phyloP scores from a whole-genome alignment of 2,888 invertebrate species.

The Apeira syringaria region DNA sequence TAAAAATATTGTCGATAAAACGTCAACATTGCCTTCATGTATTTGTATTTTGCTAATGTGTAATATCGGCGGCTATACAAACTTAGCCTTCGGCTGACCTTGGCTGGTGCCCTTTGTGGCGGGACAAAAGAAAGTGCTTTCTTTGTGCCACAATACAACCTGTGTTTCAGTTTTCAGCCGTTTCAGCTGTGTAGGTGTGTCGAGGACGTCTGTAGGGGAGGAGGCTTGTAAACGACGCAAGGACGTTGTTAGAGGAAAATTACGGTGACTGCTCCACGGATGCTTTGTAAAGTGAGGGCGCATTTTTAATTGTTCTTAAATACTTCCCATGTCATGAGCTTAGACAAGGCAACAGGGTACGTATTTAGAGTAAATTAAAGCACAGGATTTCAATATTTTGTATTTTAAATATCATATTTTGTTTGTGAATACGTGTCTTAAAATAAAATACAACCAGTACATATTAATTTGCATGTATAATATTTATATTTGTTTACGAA shows the following conservation, averaged over 20 bases:
- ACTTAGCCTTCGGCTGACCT: constrained; percentile 56
- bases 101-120: constrained; percentile 62
- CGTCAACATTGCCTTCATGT: background rate
- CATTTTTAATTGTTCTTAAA: constrained; percentile 2
- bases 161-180: constrained; percentile 19
- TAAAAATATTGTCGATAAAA: background rate
- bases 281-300: constrained; percentile 11
- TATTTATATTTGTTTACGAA: too few relatives aligned
- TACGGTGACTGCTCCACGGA: constrained; percentile 9
- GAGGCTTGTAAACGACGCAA: constrained; percentile 20
- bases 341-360: too few relatives aligned
- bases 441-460: too few relatives aligned
- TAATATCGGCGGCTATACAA: constrained; percentile 58
- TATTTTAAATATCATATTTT: too few relatives aligned
- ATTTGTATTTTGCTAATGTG: constrained; percentile 50
- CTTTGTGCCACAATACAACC: constrained; percentile 49
- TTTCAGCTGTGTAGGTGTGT: constrained; percentile 22
- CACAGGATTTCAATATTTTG: too few relatives aligned
- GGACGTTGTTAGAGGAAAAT: constrained; percentile 19
- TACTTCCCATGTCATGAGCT: background rate
- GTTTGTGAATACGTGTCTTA: too few relatives aligned
- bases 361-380: too few relatives aligned
- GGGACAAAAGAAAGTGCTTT: constrained; percentile 63
- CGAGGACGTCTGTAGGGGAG: constrained; percentile 32
- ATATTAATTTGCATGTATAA: too few relatives aligned